Evolutionary conservation across 2,113 vertebrate genomes (phyloP).

Genomic region (Bettongia penicillata): DNA sequence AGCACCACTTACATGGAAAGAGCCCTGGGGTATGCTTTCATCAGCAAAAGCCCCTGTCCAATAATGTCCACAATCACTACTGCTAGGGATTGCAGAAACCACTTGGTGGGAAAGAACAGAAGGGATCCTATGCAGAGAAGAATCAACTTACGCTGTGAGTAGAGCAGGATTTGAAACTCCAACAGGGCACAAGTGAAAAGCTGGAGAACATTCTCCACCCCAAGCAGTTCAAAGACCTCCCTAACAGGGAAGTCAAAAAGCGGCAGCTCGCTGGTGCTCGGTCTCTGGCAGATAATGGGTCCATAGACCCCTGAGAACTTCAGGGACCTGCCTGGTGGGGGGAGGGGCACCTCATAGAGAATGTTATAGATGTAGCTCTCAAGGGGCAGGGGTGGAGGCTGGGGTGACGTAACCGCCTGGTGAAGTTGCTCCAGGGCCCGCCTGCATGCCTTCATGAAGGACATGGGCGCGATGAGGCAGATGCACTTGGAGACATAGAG

Average conservation of each 20-base stretch:
- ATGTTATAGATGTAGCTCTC: conserved; percentile 99
- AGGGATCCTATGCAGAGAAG: conserved; percentile 10
- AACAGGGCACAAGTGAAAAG: conserved; percentile 98
- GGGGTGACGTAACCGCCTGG: conserved; percentile 94
- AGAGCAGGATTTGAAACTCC: conserved; percentile 99
- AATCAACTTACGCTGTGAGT: conserved; percentile 96
- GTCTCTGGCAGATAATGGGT: conserved; percentile 96
- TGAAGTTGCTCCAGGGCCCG: conserved; percentile 95
- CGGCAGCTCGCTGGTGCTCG: conserved; percentile 94
- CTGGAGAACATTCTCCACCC: conserved; percentile 97
- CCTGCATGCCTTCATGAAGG: conserved; percentile 95
- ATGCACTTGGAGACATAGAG: conserved; percentile 98
- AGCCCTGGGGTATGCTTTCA: conserved; percentile 31
- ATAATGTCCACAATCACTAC: neutral
- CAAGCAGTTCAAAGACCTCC: conserved; percentile 95
- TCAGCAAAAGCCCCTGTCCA: neutral
- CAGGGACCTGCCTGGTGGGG: conserved; percentile 94
- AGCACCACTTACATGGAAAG: conserved; percentile 14
- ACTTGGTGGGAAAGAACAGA: conserved; percentile 8
- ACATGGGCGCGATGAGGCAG: conserved; percentile 97
- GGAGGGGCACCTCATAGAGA: conserved; percentile 97
- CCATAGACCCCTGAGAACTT: conserved; percentile 98
- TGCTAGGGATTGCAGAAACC: too few species aligned
- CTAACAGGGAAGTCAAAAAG: conserved; percentile 95
- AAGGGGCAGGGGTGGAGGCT: conserved; percentile 95